These are phyloP conservation scores for Neoarius graeffei DNA, from an alignment of 2,113 vertebrate species.

Conservation along the genomic window DNA sequence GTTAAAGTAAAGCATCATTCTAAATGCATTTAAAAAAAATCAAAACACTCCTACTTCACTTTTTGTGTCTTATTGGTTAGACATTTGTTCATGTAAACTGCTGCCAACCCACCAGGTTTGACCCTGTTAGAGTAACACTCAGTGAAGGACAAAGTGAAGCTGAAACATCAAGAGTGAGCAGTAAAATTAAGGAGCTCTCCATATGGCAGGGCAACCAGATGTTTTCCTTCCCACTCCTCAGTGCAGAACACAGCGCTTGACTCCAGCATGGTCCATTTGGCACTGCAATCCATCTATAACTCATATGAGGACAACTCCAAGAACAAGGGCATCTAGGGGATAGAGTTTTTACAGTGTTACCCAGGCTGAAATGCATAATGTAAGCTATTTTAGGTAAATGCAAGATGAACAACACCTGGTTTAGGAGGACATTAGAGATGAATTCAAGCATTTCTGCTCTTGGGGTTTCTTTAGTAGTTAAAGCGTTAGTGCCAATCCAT, in stretches of 20 bases:
- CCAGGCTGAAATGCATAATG: constrained; percentile 64
- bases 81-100: not conserved
- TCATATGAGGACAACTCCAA: constrained; percentile 73
- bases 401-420: constrained; percentile 50
- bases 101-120: constrained; percentile 2
- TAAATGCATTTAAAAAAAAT: not conserved
- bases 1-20: not conserved
- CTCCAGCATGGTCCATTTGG: constrained; percentile 79
- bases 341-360: constrained; percentile 33
- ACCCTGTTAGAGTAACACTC: constrained; percentile 32
- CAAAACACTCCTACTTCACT: not conserved
- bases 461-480: constrained; percentile 5
- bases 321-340: constrained; percentile 76
- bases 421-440: constrained; percentile 51
- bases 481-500: not conserved
- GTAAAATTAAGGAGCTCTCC: constrained; percentile 47
- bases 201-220: constrained; percentile 74
- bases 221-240: constrained; percentile 69
- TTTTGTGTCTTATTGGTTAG: not conserved
- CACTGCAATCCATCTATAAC: constrained; percentile 76
- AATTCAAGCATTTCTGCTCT: not conserved
- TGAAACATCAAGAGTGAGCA: constrained; percentile 16
- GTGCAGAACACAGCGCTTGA: constrained; percentile 63
- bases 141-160: constrained; percentile 31
- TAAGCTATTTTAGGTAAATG: constrained; percentile 56